A percentile compares a stretch with the other conserved stretches of the same genome.
phyloP scores from a whole-genome alignment of 2,888 invertebrate genomes.

The Hemaris fuciformis region DNA sequence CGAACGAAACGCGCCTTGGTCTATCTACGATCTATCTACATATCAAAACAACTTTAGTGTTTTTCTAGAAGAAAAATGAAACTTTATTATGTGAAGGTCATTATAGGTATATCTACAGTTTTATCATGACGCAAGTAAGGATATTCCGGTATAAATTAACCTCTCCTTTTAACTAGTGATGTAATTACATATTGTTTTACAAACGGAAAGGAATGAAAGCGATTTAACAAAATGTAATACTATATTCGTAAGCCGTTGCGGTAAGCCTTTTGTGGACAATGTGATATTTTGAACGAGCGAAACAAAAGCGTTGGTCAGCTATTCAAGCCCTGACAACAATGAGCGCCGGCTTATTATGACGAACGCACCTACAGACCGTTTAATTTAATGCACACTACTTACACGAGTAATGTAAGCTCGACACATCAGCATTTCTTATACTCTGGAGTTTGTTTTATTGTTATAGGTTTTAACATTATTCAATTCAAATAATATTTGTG shows the following conservation, averaged over 20 bases:
- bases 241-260: constrained; percentile 28
- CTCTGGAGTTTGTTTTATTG: neutral
- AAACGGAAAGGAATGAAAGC: constrained; percentile 16
- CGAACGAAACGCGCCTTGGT: too few species aligned
- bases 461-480: neutral
- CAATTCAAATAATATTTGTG: too few species aligned
- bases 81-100: neutral
- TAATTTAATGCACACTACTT: constrained; percentile 10
- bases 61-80: neutral
- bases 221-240: constrained; percentile 22
- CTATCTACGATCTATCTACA: too few species aligned
- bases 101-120: neutral
- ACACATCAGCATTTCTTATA: neutral
- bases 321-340: constrained; percentile 48
- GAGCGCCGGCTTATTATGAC: constrained; percentile 31
- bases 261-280: constrained; percentile 43
- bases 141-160: neutral
- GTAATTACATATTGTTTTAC: constrained; percentile 22
- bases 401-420: neutral
- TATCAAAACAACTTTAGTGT: too few species aligned
- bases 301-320: constrained; percentile 53
- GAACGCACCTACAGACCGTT: constrained; percentile 26
- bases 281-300: constrained; percentile 46
- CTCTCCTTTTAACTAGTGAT: neutral
- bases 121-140: neutral